Base-by-base conservation (phyloP, 2,888 invertebrate species). In the Troides oblongomaculatus region DNA sequence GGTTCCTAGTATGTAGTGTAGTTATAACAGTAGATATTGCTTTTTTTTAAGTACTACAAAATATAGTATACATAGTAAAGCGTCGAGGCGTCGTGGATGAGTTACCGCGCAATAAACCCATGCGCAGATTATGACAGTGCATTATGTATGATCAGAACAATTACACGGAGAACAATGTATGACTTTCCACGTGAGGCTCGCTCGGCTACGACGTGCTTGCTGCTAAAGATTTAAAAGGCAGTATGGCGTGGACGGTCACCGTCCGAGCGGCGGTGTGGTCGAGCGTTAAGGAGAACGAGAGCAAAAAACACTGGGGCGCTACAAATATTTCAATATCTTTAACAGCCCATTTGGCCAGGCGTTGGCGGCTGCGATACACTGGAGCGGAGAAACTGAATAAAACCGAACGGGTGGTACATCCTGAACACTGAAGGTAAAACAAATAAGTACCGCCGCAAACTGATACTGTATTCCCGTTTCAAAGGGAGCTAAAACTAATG, bases 271-370 rank as follows among this genome's bases (percentile, higher is more conserved):
- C 70, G 59, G 67, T 64, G 67, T 67, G 66, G 57, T 62, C 64
- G 66, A 67, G 64, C 30, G 64, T 7, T 21, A 39, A 67, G 65
- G 56, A 61, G 56, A 71, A 71, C 67, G 60, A 25, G 61, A 64
- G 64, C 64, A 71, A 68, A 67, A 71, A 67, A 66, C 59, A 30
- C 61, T 50, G n/a, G 8, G 56, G 62, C 65, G 64, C 59, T 59
- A 46, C 67, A 67, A 61, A 67, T 71, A 71, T 71, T 71, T 71
- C 70, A 71, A 71, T 71, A 64, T 59, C 64, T 67, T 67, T 30
- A 63, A 70, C 67, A 71, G 62, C 64, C 64, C 60, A 70, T 67
- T 68, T 43, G 61, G 61, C 39, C 57, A 14, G 21, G 46, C 63
- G 60, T 60, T 21, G 60, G 50, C 53, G 66, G 57, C 58, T 53